Base-by-base conservation (phyloP, 2,888 invertebrate genomes). In the Listrodromus nycthemerus region DNA sequence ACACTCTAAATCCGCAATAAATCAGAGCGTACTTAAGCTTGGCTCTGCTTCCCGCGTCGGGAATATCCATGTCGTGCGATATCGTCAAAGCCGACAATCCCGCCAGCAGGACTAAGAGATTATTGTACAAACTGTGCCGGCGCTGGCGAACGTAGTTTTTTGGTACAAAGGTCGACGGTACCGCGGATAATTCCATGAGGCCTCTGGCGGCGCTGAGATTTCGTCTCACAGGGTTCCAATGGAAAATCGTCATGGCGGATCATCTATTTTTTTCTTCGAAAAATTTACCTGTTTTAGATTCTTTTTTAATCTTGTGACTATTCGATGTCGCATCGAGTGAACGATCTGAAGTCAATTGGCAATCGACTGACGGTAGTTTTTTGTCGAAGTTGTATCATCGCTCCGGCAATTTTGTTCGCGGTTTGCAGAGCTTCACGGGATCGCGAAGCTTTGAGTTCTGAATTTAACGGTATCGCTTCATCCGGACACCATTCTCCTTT, bases 81-180 rank as follows among this genome's bases (percentile, higher is more conserved):
- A 81, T 19, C 27, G 69, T 74, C 41, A 85, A n/a, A 41, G 85
- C 83, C 80, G 77, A 81, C 24, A 80, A 45, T 50, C 80, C 85
- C 16, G 77, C 77, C 41, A 85, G 70, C 37, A 85, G 41, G 41
- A 85, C 48, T 33, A 78, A 70, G 13, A 85, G 50, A 66, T 85
- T 85, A 37, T 71, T 71, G 70, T 85, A 78, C 65, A 85, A 66
- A 21, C 65, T 63, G 19, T 48, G 65, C 67, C 70, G 83, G 10
- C 70, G 65, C 30, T 85, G 77, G 16, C 80, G 69, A 16, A 70
- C 77, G 52, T 85, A 83, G 69, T 74, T 70, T 50, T 37, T 80
- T 19, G 83, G 80, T 13, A 85, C 33, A 24, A 83, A 83, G 4
- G 50, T 77, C 8, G 58, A 52, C 13, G 80, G 84, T 2, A 41